Evolutionary conservation across 2,888 invertebrate species (phyloP).

Genomic region (Eumerus sabulonum): DNA sequence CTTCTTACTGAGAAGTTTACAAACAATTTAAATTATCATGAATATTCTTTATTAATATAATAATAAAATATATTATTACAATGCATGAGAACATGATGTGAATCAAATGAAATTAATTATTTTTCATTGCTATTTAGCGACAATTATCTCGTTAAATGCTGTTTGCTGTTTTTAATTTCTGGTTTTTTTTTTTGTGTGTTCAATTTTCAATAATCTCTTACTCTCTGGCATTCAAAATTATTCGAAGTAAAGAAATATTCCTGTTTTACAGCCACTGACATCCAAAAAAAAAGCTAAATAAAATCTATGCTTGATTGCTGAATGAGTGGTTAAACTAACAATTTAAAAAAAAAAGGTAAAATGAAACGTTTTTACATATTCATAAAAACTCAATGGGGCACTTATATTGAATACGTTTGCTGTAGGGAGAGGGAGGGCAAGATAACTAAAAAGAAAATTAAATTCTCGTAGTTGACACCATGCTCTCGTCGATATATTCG

Average conservation of each 20-base stretch:
- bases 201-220: too few species aligned
- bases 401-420: too few species aligned
- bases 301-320: too few species aligned
- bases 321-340: not conserved
- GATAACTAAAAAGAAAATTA: slow-evolving; percentile 10
- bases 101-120: slow-evolving; percentile 14
- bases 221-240: slow-evolving; percentile 1
- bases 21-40: slow-evolving; percentile 51
- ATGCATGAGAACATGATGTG: slow-evolving; percentile 46
- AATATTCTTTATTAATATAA: slow-evolving; percentile 57
- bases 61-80: slow-evolving; percentile 59
- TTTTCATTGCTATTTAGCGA: slow-evolving; percentile 5
- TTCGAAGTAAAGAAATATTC: slow-evolving; percentile 29
- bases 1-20: slow-evolving; percentile 52
- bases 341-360: slow-evolving; percentile 11
- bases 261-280: not conserved
- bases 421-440: slow-evolving; percentile 29
- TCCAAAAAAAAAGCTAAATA: too few species aligned
- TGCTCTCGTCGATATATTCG: slow-evolving; percentile 33
- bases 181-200: slow-evolving; percentile 12
- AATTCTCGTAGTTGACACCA: slow-evolving; percentile 27
- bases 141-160: slow-evolving; percentile 3
- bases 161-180: not conserved
- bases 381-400: too few species aligned
- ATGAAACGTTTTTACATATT: too few species aligned